A percentile compares a stretch with the other conserved stretches of the same genome.
Conservation (phyloP, 2,888 invertebrate species). For the Idaea aversata region DNA sequence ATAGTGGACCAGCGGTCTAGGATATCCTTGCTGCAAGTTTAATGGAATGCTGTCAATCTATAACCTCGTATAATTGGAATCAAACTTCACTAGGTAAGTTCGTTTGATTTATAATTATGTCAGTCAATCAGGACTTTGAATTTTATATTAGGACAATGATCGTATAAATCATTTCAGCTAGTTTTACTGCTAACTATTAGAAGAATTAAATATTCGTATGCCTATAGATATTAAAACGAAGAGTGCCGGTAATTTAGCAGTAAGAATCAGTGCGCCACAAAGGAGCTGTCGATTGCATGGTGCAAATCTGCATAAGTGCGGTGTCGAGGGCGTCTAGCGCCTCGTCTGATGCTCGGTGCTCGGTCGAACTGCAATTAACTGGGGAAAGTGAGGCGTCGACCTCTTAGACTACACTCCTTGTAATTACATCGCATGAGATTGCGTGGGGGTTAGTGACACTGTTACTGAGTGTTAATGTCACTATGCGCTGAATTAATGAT, state of each 20-base stretch:
- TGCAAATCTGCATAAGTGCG: conserved; percentile 17
- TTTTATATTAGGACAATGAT: too few species aligned
- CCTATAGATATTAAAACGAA: neutral
- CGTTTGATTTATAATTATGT: too few species aligned
- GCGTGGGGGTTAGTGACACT: neutral
- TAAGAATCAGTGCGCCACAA: conserved; percentile 11
- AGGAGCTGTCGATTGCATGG: conserved; percentile 22
- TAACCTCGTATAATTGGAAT: too few species aligned
- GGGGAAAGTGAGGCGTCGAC: neutral
- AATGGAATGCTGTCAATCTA: too few species aligned
- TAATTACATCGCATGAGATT: neutral
- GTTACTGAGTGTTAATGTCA: neutral
- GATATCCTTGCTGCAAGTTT: too few species aligned
- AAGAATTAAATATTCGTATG: neutral
- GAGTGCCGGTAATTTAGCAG: neutral
- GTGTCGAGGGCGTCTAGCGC: neutral
- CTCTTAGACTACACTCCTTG: conserved; percentile 1
- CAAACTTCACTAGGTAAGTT: too few species aligned
- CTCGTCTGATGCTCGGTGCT: neutral
- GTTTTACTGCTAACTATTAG: too few species aligned
- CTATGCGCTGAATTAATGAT: neutral
- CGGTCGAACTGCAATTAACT: neutral
- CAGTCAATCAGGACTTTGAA: too few species aligned
- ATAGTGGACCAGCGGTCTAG: too few species aligned
- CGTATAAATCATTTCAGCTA: too few species aligned